These are phyloP conservation scores for Chaetodon trifasciatus DNA, from an alignment of 2,797 vertebrate genomes.

Conservation along the genomic window DNA sequence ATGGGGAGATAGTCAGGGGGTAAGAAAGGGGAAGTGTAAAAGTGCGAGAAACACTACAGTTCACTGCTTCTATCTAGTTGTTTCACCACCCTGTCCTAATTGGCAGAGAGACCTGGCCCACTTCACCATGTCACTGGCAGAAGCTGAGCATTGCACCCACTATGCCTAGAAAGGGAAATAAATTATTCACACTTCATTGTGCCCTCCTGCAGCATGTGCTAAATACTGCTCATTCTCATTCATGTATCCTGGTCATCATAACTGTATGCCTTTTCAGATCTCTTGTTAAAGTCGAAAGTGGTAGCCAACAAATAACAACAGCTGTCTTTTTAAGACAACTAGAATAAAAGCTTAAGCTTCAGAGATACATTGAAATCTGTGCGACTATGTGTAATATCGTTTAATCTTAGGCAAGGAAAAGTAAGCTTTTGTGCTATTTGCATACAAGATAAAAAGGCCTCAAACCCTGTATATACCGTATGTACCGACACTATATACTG, in stretches of 20 bases:
- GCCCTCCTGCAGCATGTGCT: constrained; percentile 69
- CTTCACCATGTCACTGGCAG: constrained; percentile 77
- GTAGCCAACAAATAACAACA: constrained; percentile 1
- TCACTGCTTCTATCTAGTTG: constrained; percentile 83
- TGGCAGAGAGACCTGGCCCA: constrained; percentile 81
- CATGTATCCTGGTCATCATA: constrained; percentile 38
- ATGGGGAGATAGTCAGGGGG: constrained; percentile 49
- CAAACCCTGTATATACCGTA: neutral
- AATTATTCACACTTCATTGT: constrained; percentile 90
- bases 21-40: constrained; percentile 65
- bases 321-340: constrained; percentile 19
- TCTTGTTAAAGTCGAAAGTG: constrained; percentile 12
- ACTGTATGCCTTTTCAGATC: constrained; percentile 19
- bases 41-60: constrained; percentile 86
- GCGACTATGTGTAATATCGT: neutral
- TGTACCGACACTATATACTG: neutral
- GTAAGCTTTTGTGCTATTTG: neutral
- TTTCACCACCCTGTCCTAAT: constrained; percentile 84
- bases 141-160: constrained; percentile 80
- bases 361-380: neutral
- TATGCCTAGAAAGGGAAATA: constrained; percentile 80
- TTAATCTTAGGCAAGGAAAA: neutral
- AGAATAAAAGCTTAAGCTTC: neutral
- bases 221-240: constrained; percentile 72
- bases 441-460: neutral